Evolutionary conservation across 2,797 vertebrate species (phyloP), one percentile per base, ranked within the genome.

Genomic region (Tachyglossus aculeatus): DNA sequence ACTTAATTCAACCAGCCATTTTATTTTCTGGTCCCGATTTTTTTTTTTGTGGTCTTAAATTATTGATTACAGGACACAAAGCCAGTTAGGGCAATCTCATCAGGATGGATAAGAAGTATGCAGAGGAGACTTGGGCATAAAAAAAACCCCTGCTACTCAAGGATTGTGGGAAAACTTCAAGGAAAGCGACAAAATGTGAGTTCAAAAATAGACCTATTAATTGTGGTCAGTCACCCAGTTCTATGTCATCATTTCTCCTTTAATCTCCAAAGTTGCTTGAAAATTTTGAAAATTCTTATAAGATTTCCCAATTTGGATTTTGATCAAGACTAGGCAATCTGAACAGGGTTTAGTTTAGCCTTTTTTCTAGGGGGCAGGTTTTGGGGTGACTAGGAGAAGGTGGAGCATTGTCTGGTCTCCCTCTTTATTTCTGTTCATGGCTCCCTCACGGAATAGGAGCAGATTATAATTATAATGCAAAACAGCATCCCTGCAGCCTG

Each of bases 381-480:
- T 43, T 48, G 32, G 74, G 10, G 4, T 1, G 13, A 12, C n/a
- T 25, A 39, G 1, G 50, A 66, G 65, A n/a, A n/a, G n/a, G n/a
- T n/a, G n/a, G n/a, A n/a, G n/a, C n/a, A n/a, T n/a, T n/a, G n/a
- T n/a, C 70, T 83, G 40, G 34, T 80, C 6, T 50, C 52, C 56
- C 66, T 32, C 43, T 48, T 32, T 7, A 74, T 53, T 71, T 45
- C 74, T 80, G 77, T 90, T 86, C 72, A 47, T 55, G 51, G 16
- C 81, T 83, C 50, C 76, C 73, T 82, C 71, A 76, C 63, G 43
- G 52, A 43, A 4, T 57, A 24, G 56, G 74, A 58, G 3, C 47
- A 15, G 54, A 47, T 54, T n/a, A 41, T 91, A 86, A 93, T 94
- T 93, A 88, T 86, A 88, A 94, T 93, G 89, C 93, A 91, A 88